phyloP scores from a whole-genome alignment of 2,797 vertebrate species.

The Sebastes matsubarae region DNA sequence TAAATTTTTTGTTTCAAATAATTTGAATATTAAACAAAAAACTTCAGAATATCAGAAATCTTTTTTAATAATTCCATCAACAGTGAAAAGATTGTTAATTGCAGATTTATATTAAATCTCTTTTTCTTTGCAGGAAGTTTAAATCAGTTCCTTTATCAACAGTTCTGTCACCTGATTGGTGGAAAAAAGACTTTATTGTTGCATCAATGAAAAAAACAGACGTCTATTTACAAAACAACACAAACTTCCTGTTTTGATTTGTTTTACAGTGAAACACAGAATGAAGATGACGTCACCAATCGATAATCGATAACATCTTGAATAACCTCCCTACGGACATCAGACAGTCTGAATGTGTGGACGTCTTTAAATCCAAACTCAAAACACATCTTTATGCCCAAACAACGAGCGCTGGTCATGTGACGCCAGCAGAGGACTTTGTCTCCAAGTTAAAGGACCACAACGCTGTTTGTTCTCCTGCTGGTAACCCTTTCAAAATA shows the following conservation, averaged over 20 bases:
- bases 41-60: too few species aligned
- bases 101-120: too few species aligned
- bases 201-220: conserved; percentile 58
- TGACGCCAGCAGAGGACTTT: neutral
- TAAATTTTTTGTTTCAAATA: too few species aligned
- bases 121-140: too few species aligned
- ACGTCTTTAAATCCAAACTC: too few species aligned
- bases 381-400: too few species aligned
- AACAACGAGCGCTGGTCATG: neutral
- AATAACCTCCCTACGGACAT: neutral
- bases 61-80: too few species aligned
- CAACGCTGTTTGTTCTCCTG: neutral
- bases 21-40: too few species aligned
- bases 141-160: too few species aligned
- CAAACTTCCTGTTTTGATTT: conserved; percentile 18
- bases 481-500: conserved; percentile 1
- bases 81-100: too few species aligned
- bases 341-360: too few species aligned
- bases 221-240: conserved; percentile 55
- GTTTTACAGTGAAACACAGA: conserved; percentile 39
- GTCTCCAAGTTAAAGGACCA: neutral
- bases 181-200: conserved; percentile 65
- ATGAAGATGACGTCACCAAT: conserved; percentile 19
- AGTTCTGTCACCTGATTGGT: conserved; percentile 13
- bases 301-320: conserved; percentile 13